Evolutionary conservation across 2,888 invertebrate genomes (phyloP), one percentile per base, ranked within the genome.

Genomic region (Petrophora chlorosata): DNA sequence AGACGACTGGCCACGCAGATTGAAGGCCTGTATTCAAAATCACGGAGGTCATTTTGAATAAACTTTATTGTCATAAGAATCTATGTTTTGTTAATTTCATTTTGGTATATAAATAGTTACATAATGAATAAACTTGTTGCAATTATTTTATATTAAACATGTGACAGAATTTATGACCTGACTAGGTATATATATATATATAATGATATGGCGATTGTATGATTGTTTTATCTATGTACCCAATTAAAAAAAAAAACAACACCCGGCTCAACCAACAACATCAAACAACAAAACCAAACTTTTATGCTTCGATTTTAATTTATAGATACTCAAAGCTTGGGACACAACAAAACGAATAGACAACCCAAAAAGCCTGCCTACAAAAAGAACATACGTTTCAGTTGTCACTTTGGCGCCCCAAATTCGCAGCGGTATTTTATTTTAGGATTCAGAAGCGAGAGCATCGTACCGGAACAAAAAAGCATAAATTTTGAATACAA

Each of bases 401-500:
- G 8, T 15, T 38, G 48, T 42, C 48, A 42, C 42, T 42, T 42
- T 38, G 35, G n/a, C 17, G 30, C 32, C 10, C 13, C 4, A 26
- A 43, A 38, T 38, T 38, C 15, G 32, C 3, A 2, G 35, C 17
- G 9, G n/a, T 29, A 35, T 43, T 36, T 43, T 43, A 39, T 39
- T 43, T 23, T 26, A 26, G 29, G 1, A 29, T 35, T 22, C 35
- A 15, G 15, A n/a, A 9, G 19, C 33, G 23, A 3, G 22, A 28
- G 10, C 19, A 43, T 28, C 10, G 38, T 29, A 22, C 41, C 41
- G 50, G 49, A 50, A 55, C 38, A 48, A 48, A 52, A 59, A 53
- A 35, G 39, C 42, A 55, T 55, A 50, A 53, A 53, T 42, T 53
- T 58, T 45, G 30, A 47, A 45, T 42, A 35, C 42, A 36, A 41